Evolutionary conservation across 2,113 vertebrate genomes (phyloP).

Genomic region (Morone saxatilis): DNA sequence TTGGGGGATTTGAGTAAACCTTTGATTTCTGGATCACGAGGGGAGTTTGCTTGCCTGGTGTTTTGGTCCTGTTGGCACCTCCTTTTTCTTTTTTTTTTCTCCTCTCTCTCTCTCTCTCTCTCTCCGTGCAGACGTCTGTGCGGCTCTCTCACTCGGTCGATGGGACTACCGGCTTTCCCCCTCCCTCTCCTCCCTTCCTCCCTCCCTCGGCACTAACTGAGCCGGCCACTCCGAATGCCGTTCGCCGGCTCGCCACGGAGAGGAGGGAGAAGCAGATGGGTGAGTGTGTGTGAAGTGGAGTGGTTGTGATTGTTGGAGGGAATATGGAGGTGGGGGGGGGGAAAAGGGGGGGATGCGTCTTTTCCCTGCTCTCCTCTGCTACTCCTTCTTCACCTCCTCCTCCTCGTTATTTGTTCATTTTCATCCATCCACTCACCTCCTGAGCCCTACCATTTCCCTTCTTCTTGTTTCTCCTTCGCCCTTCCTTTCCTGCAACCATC

Average conservation of each 20-base stretch:
- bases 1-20: slow-evolving; percentile 61
- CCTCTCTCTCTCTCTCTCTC: neutral
- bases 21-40: slow-evolving; percentile 24
- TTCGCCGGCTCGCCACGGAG: slow-evolving; percentile 24
- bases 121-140: slow-evolving; percentile 36
- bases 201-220: slow-evolving; percentile 4
- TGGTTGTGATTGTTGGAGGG: neutral
- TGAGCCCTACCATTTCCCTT: too few species aligned
- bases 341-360: slow-evolving; percentile 15
- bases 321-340: neutral
- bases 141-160: slow-evolving; percentile 5
- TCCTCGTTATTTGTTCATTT: neutral
- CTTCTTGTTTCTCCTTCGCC: neutral
- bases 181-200: slow-evolving; percentile 4
- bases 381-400: neutral
- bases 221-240: slow-evolving; percentile 16
- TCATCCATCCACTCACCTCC: neutral
- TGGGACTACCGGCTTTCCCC: slow-evolving; percentile 35
- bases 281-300: slow-evolving; percentile 39
- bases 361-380: slow-evolving; percentile 27
- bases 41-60: slow-evolving; percentile 32
- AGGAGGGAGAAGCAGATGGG: slow-evolving; percentile 49
- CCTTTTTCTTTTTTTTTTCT: neutral
- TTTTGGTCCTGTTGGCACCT: slow-evolving; percentile 53
- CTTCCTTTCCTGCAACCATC: slow-evolving; percentile 29